Conservation (phyloP, 2,113 vertebrate species). For the Hoplias malabaricus region DNA sequence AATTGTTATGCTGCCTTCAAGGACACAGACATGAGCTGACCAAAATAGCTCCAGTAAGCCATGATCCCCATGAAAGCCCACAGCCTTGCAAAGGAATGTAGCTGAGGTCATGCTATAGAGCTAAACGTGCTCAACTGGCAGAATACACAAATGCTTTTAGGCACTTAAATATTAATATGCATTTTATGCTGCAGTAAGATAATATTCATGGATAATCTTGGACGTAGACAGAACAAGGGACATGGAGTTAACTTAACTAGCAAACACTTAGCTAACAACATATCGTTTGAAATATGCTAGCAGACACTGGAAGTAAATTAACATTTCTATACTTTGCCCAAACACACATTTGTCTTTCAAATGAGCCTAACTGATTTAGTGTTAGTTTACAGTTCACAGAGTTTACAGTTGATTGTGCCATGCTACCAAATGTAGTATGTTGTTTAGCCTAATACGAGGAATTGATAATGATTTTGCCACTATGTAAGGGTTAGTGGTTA, state of each 20-base stretch:
- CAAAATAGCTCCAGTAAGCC: slow-evolving; percentile 39
- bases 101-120: slow-evolving; percentile 14
- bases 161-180: slow-evolving; percentile 4
- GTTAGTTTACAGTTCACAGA: too few relatives aligned
- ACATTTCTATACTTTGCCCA: too few relatives aligned
- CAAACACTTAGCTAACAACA: too few relatives aligned
- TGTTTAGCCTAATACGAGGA: too few relatives aligned
- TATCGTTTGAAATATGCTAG: too few relatives aligned
- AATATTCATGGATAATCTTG: background rate
- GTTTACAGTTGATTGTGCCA: too few relatives aligned
- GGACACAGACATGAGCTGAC: slow-evolving; percentile 39
- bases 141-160: background rate
- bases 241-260: background rate
- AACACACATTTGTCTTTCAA: too few relatives aligned
- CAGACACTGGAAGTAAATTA: too few relatives aligned
- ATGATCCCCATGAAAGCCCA: slow-evolving; percentile 20
- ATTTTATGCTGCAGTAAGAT: background rate
- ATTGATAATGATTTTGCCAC: too few relatives aligned
- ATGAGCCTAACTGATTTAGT: too few relatives aligned
- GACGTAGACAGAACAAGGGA: background rate
- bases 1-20: slow-evolving; percentile 24
- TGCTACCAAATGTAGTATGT: too few relatives aligned
- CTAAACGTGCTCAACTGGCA: slow-evolving; percentile 8
- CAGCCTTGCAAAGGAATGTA: slow-evolving; percentile 1
- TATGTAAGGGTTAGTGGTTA: too few relatives aligned